A percentile compares a stretch with the other conserved stretches of the same genome.
phyloP scores from a whole-genome alignment of 1,140 invertebrate genomes.

The Temnothorax curvispinosus region DNA sequence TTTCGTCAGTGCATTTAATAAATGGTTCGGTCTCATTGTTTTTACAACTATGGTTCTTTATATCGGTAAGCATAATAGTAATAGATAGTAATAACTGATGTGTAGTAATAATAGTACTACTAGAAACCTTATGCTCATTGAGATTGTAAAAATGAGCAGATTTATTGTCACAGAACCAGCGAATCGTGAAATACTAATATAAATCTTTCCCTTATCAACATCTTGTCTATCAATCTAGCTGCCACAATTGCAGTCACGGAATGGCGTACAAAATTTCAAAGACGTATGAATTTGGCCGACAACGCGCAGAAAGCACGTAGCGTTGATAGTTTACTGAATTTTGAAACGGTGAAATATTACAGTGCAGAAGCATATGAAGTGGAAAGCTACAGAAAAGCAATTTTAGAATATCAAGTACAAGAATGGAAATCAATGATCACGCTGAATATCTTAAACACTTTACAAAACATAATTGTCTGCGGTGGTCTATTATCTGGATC shows the following conservation, averaged over 20 bases:
- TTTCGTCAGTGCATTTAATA: slow-evolving; percentile 95
- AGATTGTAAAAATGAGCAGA: not conserved
- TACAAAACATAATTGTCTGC: slow-evolving; percentile 97
- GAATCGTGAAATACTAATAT: not conserved
- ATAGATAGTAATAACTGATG: not conserved
- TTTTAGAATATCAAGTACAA: slow-evolving; percentile 93
- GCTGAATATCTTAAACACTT: slow-evolving; percentile 94
- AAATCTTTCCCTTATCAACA: not conserved
- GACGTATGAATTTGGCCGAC: slow-evolving; percentile 96
- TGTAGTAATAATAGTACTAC: not conserved
- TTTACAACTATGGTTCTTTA: slow-evolving; percentile 97
- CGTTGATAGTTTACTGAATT: slow-evolving; percentile 98
- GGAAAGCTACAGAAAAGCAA: slow-evolving; percentile 92
- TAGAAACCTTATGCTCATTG: not conserved
- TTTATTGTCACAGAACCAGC: not conserved
- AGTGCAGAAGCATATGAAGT: slow-evolving; percentile 97
- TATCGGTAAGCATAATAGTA: slow-evolving; percentile 90
- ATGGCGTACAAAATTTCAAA: slow-evolving; percentile 97
- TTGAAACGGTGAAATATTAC: slow-evolving; percentile 99
- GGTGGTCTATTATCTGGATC: slow-evolving; percentile 94
- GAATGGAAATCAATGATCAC: slow-evolving; percentile 95
- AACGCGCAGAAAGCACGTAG: slow-evolving; percentile 96
- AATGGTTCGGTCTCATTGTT: slow-evolving; percentile 97
- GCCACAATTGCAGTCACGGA: slow-evolving; percentile 96
- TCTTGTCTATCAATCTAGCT: slow-evolving; percentile 85